Evolutionary conservation across 2,797 vertebrate species (phyloP), one percentile per base, ranked within the genome.

Genomic region (Falco columbarius): DNA sequence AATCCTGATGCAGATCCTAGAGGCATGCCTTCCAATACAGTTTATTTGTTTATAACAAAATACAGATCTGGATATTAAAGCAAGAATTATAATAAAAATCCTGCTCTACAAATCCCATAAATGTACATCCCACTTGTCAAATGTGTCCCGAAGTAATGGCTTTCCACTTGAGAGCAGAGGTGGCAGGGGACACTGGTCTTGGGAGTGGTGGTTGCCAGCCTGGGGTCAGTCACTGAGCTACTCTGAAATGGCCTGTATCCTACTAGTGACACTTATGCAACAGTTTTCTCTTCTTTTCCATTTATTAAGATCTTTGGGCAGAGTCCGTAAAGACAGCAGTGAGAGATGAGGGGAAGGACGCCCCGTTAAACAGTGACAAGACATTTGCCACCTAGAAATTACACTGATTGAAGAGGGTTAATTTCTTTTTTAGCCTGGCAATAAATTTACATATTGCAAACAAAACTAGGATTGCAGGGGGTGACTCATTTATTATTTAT

Each of bases 11-110:
- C 19, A 62, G 29, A 18, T 63, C n/a, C 51, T 14, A 42, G 32
- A n/a, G 3, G 2, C 2, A 2, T 68, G 52, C 4, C 14, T 20
- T 84, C 9, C 29, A 61, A 19, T 14, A 16, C 2, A 42, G 9
- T 52, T 73, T 51, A 20, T 67, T 89, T 75, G 3, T 54, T 86
- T 32, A 52, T 27, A 34, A 32, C 16, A 86, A 88, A 67, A 26
- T 22, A 30, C 6, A 29, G 22, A 81, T 36, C 14, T 62, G 23
- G 11, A 26, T n/a, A 42, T 77, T 71, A 77, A 81, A 77, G 63
- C 2, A 3, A 56, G 9, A 82, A 61, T 38, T 12, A 17, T 24
- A 72, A 32, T 17, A 26, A 75, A 51, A 66, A 19, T 7, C 8
- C 49, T 66, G 5, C 12, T 52, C 20, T 62, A 55, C 9, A 79